These are phyloP conservation scores for Philaethria dido DNA, from an alignment of 2,888 invertebrate genomes.

Conservation along the genomic window DNA sequence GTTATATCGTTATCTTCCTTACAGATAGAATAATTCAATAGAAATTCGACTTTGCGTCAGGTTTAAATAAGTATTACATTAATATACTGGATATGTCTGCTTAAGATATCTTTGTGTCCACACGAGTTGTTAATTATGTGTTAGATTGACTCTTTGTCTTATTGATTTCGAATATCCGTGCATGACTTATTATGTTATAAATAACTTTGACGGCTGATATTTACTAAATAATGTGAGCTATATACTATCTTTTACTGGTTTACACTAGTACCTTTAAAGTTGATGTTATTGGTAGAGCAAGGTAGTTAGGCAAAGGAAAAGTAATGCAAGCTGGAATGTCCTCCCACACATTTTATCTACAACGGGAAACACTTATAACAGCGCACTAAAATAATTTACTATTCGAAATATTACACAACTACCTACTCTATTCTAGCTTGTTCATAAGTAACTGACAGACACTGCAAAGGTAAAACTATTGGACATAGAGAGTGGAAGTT, in stretches of 20 bases:
- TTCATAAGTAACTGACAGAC: too few relatives aligned
- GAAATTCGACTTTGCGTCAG: slow-evolving; percentile 26
- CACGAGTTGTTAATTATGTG: slow-evolving; percentile 40
- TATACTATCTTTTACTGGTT: not conserved
- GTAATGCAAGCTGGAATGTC: slow-evolving; percentile 41
- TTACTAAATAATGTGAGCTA: not conserved
- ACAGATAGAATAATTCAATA: slow-evolving; percentile 13
- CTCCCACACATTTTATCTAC: slow-evolving; percentile 44
- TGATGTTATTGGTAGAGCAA: slow-evolving; percentile 20
- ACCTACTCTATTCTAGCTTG: not conserved
- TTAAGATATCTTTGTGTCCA: slow-evolving; percentile 32
- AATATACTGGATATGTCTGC: not conserved
- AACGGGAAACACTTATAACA: slow-evolving; percentile 43
- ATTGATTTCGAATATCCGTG: slow-evolving; percentile 40
- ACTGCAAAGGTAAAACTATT: too few relatives aligned
- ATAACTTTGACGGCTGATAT: slow-evolving; percentile 7
- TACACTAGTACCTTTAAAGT: slow-evolving; percentile 11
- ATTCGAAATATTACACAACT: slow-evolving; percentile 15
- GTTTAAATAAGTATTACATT: slow-evolving; percentile 21
- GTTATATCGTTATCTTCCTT: slow-evolving; percentile 38
- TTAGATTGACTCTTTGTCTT: slow-evolving; percentile 40
- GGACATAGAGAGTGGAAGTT: too few relatives aligned
- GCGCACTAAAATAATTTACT: slow-evolving; percentile 25
- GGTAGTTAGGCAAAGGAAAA: slow-evolving; percentile 29
- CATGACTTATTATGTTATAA: slow-evolving; percentile 31